Percentiles rank a stretch among this genome's conserved stretches.
Conservation (phyloP, 2,797 vertebrate genomes). For the Chiloscyllium punctatum region DNA sequence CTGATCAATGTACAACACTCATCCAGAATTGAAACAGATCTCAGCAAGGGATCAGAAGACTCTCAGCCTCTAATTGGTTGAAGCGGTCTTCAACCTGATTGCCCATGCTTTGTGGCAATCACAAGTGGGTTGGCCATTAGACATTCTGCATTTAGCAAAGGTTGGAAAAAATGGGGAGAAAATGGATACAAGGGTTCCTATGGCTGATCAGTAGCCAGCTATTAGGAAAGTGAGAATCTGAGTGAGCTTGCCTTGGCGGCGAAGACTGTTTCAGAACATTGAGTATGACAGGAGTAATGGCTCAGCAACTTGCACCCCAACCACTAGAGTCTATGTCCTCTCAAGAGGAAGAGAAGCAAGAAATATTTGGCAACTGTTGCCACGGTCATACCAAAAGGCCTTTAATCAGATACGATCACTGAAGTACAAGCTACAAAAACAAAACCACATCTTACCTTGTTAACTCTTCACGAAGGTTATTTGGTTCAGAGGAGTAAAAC, state of each 20-base stretch:
- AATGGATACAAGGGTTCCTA: not conserved
- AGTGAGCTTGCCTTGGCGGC: too few species aligned
- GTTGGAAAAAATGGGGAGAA: not conserved
- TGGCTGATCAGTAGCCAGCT: not conserved
- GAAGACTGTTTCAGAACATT: not conserved
- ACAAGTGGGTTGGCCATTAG: not conserved
- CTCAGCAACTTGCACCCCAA: not conserved
- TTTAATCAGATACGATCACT: not conserved
- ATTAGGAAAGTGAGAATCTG: not conserved
- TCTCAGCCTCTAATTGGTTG: not conserved
- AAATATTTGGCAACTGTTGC: too few species aligned
- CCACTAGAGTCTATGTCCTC: not conserved
- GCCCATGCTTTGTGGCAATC: not conserved
- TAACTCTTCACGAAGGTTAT: slow-evolving; percentile 93
- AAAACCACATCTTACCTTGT: slow-evolving; percentile 66
- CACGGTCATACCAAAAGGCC: not conserved
- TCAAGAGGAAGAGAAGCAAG: not conserved
- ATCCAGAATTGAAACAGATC: not conserved
- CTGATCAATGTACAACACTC: not conserved
- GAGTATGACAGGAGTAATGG: not conserved
- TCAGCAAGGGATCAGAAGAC: not conserved
- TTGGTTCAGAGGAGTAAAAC: slow-evolving; percentile 97
- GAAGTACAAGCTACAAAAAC: not conserved
- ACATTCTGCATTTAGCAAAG: not conserved
- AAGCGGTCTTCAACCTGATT: not conserved